Conservation (phyloP, 2,888 invertebrate genomes). For the Myathropa florea region DNA sequence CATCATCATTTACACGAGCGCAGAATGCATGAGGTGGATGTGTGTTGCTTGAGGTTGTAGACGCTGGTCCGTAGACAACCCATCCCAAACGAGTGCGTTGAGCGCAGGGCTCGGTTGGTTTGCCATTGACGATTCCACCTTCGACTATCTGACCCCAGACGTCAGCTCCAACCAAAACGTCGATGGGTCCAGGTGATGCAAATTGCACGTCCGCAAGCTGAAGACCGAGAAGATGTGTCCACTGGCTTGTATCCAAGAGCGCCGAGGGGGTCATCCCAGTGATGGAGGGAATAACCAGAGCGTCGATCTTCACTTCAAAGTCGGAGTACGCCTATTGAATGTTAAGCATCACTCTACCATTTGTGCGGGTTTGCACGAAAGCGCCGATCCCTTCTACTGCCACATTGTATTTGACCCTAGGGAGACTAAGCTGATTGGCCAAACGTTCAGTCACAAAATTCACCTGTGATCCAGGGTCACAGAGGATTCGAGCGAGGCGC, state of each 20-base stretch:
- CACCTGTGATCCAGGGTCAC: constrained; percentile 48
- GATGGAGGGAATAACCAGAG: background rate
- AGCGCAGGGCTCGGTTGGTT: constrained; percentile 19
- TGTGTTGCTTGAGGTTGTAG: background rate
- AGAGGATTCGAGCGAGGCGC: background rate
- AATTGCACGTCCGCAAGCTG: background rate
- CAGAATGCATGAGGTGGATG: background rate
- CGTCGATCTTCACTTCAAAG: background rate
- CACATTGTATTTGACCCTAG: constrained; percentile 14
- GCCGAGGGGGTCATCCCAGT: background rate
- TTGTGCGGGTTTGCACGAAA: constrained; percentile 11
- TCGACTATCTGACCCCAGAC: too few relatives aligned
- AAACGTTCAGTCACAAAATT: constrained; percentile 35
- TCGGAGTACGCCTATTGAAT: background rate
- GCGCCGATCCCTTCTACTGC: constrained; percentile 21
- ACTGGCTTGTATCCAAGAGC: background rate
- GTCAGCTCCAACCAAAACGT: too few relatives aligned
- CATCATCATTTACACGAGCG: background rate
- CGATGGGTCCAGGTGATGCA: background rate
- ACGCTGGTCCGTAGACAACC: constrained; percentile 38
- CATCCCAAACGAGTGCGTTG: constrained; percentile 38
- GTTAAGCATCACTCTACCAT: constrained; percentile 19
- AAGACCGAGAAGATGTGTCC: background rate
- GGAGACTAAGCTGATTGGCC: constrained; percentile 26
- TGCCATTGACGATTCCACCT: constrained; percentile 8